Evolutionary conservation across 2,113 vertebrate genomes (phyloP).

Genomic region (Glaucomys volans): DNA sequence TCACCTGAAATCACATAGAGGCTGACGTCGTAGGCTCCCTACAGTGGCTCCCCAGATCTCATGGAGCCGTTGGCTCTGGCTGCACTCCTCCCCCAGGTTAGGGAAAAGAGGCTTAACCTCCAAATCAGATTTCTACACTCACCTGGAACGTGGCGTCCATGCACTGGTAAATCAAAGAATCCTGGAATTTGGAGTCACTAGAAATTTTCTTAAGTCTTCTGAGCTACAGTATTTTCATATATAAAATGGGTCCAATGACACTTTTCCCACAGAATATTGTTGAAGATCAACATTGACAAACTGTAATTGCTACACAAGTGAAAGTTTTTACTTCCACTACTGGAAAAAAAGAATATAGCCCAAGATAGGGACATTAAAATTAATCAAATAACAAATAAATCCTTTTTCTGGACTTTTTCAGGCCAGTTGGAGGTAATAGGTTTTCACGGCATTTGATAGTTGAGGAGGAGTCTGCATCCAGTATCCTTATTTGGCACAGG

Average conservation of each 20-base stretch:
- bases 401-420: neutral
- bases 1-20: neutral
- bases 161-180: neutral
- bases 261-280: neutral
- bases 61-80: neutral
- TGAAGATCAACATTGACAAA: neutral
- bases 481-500: neutral
- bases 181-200: neutral
- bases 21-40: neutral
- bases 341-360: neutral
- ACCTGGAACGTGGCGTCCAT: neutral
- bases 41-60: neutral
- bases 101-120: neutral
- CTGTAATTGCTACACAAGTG: neutral
- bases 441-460: neutral
- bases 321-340: neutral
- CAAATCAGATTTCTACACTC: neutral
- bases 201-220: neutral
- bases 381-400: neutral
- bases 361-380: conserved; percentile 14
- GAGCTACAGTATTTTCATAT: neutral
- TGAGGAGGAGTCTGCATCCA: neutral
- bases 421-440: neutral
- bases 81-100: neutral
- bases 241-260: neutral